Percentiles rank a stretch among this genome's conserved stretches.
Evolutionary conservation across 1,140 invertebrate genomes (phyloP).

Genomic region (Aleiodes sp.): DNA sequence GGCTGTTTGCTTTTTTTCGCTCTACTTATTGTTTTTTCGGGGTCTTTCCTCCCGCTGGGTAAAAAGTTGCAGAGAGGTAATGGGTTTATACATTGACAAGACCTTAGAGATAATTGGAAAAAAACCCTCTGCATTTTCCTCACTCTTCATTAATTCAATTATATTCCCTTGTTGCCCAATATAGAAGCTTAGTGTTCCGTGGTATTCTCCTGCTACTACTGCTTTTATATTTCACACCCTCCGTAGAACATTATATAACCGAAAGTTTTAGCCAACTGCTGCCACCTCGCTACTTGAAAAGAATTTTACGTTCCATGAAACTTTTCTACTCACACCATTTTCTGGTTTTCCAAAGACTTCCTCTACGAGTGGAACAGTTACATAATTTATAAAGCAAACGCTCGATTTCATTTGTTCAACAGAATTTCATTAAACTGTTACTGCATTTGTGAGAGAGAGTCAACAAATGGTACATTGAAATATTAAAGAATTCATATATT

Average conservation of each 20-base stretch:
- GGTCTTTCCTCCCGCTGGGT: background rate
- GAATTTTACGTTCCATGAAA: constrained; percentile 23
- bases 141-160: constrained; percentile 31
- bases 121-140: constrained; percentile 3
- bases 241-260: constrained; percentile 10
- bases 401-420: constrained; percentile 34
- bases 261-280: constrained; percentile 21
- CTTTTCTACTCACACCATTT: constrained; percentile 10
- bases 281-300: constrained; percentile 6
- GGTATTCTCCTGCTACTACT: background rate
- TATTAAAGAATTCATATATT: too few relatives aligned
- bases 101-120: background rate
- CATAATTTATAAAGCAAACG: constrained; percentile 37
- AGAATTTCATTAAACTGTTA: background rate
- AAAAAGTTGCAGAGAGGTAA: background rate
- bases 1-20: constrained; percentile 6
- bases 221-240: background rate
- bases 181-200: background rate
- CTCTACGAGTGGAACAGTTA: constrained; percentile 26
- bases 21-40: background rate
- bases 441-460: too few relatives aligned
- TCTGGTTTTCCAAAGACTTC: constrained; percentile 18
- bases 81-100: constrained; percentile 8
- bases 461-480: too few relatives aligned
- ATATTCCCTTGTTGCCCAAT: constrained; percentile 20